phyloP scores from a whole-genome alignment of 2,888 invertebrate genomes.

The Mimumesa dahlbomi region DNA sequence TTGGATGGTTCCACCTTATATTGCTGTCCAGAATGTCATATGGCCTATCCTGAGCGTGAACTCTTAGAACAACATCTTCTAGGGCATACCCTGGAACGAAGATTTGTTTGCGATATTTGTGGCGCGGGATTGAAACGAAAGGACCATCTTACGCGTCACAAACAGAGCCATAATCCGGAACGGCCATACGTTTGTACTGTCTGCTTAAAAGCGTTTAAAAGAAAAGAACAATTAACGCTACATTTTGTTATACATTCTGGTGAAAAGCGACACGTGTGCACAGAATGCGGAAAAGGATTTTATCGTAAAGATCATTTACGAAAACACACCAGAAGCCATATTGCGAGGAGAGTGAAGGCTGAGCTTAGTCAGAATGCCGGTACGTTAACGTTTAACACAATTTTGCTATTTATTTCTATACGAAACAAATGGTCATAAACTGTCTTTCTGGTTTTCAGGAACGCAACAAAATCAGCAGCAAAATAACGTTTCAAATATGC shows the following conservation, averaged over 20 bases:
- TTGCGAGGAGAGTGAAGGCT: conserved; percentile 91
- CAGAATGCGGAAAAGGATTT: conserved; percentile 94
- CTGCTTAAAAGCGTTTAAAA: conserved; percentile 92
- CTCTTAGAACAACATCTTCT: conserved; percentile 92
- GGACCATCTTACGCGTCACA: conserved; percentile 92
- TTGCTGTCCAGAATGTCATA: conserved; percentile 94
- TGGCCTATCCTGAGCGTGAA: conserved; percentile 93
- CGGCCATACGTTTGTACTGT: conserved; percentile 93
- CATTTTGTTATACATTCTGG: conserved; percentile 96
- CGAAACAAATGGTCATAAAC: too few species aligned
- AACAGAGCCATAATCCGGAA: conserved; percentile 93
- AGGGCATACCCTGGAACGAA: conserved; percentile 91
- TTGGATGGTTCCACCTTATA: conserved; percentile 91
- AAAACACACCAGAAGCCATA: conserved; percentile 92
- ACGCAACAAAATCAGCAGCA: conserved; percentile 77
- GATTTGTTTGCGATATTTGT: conserved; percentile 94
- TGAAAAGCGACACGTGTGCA: conserved; percentile 92
- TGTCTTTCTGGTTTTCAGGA: conserved; percentile 51
- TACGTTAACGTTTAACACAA: too few species aligned
- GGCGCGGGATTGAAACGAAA: conserved; percentile 93
- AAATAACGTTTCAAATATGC: conserved; percentile 77
- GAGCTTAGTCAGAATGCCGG: conserved; percentile 88
- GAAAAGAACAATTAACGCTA: conserved; percentile 93
- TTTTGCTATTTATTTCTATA: too few species aligned
- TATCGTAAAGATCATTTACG: conserved; percentile 93